Conservation (phyloP, 2,888 invertebrate genomes). For the Epistrophe grossulariae region DNA sequence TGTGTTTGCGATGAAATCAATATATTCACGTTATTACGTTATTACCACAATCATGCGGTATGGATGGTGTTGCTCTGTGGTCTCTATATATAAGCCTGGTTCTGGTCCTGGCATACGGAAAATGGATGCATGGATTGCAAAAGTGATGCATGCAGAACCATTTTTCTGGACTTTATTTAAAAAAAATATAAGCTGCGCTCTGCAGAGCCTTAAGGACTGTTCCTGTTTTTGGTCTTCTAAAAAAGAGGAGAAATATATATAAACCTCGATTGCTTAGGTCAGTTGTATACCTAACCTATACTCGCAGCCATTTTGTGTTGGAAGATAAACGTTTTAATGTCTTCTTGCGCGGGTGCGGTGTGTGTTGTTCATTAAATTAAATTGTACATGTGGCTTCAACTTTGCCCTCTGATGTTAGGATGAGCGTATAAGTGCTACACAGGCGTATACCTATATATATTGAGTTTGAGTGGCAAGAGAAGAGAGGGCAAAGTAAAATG, state of each 20-base stretch:
- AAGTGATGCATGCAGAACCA: constrained; percentile 24
- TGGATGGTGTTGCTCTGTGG: not conserved
- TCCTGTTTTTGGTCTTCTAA: constrained; percentile 18
- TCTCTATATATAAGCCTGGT: not conserved
- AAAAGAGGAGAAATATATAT: constrained; percentile 8
- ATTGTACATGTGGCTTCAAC: constrained; percentile 65
- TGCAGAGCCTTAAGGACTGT: constrained; percentile 52
- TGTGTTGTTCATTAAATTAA: constrained; percentile 67
- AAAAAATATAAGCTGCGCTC: constrained; percentile 14
- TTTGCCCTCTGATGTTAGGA: constrained; percentile 49
- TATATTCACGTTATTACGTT: constrained; percentile 76
- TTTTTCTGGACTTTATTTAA: constrained; percentile 43
- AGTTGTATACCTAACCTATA: constrained; percentile 4
- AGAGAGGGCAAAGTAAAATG: not conserved
- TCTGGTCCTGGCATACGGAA: not conserved
- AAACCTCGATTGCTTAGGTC: constrained; percentile 49
- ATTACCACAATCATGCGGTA: constrained; percentile 56
- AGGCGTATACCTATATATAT: not conserved
- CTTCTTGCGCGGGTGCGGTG: constrained; percentile 59
- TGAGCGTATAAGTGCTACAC: not conserved
- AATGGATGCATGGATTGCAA: not conserved
- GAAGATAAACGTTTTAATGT: constrained; percentile 61
- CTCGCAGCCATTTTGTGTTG: constrained; percentile 65
- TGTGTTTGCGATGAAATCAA: constrained; percentile 77
- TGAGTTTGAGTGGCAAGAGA: not conserved